Evolutionary conservation across 2,888 invertebrate species (phyloP), one percentile per base, ranked within the genome.

Genomic region (Eilema griseolum): DNA sequence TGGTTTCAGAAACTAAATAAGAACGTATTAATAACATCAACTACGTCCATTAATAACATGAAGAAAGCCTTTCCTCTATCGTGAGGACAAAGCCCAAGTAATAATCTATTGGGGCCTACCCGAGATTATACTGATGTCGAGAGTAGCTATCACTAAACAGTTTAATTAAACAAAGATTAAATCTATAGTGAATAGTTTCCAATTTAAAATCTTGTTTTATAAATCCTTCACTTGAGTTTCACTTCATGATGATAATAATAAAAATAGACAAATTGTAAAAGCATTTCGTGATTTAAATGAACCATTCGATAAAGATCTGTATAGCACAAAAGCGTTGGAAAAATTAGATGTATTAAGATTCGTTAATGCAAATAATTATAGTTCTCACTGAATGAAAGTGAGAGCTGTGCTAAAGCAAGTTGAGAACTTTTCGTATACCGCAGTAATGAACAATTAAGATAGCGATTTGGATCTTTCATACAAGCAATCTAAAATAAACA

Each of bases 401-500:
- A 81, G 72, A 81, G 69, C 61, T 28, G 46, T 11, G 46, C 12
- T 41, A 52, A 69, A 59, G 62, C 63, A 66, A 31, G 57, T 61
- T 16, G 67, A 60, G 67, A 70, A 67, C 66, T 67, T 59, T 24
- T 10, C 46, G 70, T 70, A 75, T 66, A 73, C 71, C 69, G 60
- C 66, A 65, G 60, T 71, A 77, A 75, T 69, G 57, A 60, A 75
- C 67, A 74, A 81, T 80, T 75, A 70, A 64, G 65, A 78, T 77
- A 70, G 75, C 78, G 78, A 78, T 75, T 69, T 67, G 68, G 72
- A 66, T 74, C 75, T 72, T 61, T 66, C 67, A 73, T 71, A 70
- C 61, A 65, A 65, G 59, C 56, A 41, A 74, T 78, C 73, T 71
- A 56, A 66, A 56, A 59, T 63, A 61, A 61, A 70, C 65, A 66